Evolutionary conservation across 2,113 vertebrate species (phyloP).

Genomic region (Salvator merianae): DNA sequence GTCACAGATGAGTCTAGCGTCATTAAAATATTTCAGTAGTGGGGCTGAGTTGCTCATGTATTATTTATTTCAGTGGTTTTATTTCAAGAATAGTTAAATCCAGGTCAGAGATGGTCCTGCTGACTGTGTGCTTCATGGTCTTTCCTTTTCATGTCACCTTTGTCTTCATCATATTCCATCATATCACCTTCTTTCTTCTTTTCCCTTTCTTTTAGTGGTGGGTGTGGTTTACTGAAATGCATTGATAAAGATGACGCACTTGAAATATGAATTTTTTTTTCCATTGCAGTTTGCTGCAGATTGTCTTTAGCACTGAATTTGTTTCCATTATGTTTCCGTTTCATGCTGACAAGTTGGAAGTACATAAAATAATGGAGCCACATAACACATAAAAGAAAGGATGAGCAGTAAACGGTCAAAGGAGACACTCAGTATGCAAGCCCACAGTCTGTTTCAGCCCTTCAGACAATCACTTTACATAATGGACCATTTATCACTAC

Average conservation of each 20-base stretch:
- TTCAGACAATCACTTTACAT: conserved; percentile 47
- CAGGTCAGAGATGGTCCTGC: too few relatives aligned
- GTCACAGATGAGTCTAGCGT: too few relatives aligned
- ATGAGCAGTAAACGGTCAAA: conserved; percentile 6
- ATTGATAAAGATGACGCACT: not conserved
- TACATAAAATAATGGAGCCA: not conserved
- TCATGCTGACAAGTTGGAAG: not conserved
- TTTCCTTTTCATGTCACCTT: not conserved
- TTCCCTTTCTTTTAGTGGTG: accelerated
- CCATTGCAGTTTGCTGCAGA: not conserved
- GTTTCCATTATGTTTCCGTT: conserved; percentile 8
- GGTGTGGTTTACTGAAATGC: not conserved
- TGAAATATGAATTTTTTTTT: not conserved
- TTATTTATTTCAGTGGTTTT: too few relatives aligned
- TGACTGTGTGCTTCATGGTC: not conserved
- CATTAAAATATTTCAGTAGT: too few relatives aligned
- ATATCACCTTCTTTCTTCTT: not conserved
- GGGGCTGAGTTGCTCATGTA: too few relatives aligned
- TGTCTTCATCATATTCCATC: not conserved
- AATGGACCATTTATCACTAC: conserved; percentile 49
- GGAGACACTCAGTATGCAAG: conserved; percentile 37
- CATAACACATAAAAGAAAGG: conserved; percentile 25
- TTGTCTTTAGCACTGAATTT: not conserved
- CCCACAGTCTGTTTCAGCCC: conserved; percentile 32
- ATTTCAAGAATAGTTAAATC: too few relatives aligned